Conservation (phyloP, 2,797 vertebrate genomes). For the Botia almorhae region DNA sequence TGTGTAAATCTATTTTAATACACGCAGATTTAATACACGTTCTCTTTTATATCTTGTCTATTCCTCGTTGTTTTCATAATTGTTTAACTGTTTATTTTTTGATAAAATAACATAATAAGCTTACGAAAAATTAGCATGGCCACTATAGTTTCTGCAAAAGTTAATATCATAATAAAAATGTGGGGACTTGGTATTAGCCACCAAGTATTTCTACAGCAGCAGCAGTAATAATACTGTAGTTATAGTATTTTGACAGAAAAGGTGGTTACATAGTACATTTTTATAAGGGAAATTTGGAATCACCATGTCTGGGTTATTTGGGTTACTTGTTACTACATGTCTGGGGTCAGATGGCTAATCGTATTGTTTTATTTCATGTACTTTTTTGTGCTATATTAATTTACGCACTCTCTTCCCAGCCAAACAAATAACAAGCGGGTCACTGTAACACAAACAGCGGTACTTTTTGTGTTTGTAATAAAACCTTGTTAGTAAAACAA, state of each 20-base stretch:
- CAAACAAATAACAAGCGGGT: neutral
- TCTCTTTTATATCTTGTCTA: neutral
- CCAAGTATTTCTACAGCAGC: neutral
- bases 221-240: neutral
- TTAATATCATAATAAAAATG: neutral
- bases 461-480: neutral
- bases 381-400: neutral
- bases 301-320: neutral
- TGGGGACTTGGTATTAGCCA: neutral
- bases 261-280: neutral
- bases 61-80: neutral
- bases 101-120: neutral
- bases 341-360: neutral
- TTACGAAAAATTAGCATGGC: neutral
- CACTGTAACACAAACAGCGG: neutral
- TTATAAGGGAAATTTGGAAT: neutral
- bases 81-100: neutral
- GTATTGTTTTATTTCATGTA: neutral
- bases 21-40: too few species aligned
- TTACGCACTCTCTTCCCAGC: neutral
- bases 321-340: neutral
- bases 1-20: too few species aligned
- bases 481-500: constrained; percentile 5
- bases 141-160: neutral
- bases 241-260: neutral